Evolutionary conservation across 2,888 invertebrate species (phyloP), one percentile per base, ranked within the genome.

Genomic region (Hirtodrosophila trivittata): DNA sequence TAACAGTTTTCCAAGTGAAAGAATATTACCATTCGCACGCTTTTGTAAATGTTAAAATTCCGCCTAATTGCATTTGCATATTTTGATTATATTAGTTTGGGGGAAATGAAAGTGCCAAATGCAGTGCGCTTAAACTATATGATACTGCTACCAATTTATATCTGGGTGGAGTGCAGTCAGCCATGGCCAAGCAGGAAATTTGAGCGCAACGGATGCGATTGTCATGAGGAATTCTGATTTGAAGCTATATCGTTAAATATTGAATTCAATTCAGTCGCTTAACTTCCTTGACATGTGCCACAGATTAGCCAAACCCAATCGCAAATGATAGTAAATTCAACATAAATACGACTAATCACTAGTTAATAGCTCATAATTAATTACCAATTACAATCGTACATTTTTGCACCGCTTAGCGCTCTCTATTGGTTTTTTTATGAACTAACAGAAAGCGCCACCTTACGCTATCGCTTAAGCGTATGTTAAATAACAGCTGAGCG

Each of bases 11-110:
- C 30, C 52, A 51, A 66, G 74, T 32, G 56, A n/a, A 51, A 14
- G 58, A 51, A 49, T 42, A 51, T 51, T 10, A 21, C n/a, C n/a
- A n/a, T n/a, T n/a, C n/a, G 59, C 45, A 60, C 50, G 64, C 52
- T 32, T 63, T 69, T 63, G 64, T 64, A 64, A 69, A 59, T 72
- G 55, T 60, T 64, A 58, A 49, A n/a, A 64, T 67, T 51, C 50
- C 25, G 51, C 64, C 64, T 80, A 80, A 80, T 86, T 83, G 81
- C 78, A 80, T 86, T 80, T 83, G 78, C 78, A 80, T 80, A 80
- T 80, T 80, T 86, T 83, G 83, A 78, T 78, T 66, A 85, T 78
- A 70, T 69, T 60, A 21, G 52, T 39, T 28, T 26, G 39, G 52
- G 52, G 82, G 77, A 85, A 77, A 81, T 82, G 75, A 69, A 74